Conservation (phyloP, 2,888 invertebrate species). For the Polydrusus pterygomalis region DNA sequence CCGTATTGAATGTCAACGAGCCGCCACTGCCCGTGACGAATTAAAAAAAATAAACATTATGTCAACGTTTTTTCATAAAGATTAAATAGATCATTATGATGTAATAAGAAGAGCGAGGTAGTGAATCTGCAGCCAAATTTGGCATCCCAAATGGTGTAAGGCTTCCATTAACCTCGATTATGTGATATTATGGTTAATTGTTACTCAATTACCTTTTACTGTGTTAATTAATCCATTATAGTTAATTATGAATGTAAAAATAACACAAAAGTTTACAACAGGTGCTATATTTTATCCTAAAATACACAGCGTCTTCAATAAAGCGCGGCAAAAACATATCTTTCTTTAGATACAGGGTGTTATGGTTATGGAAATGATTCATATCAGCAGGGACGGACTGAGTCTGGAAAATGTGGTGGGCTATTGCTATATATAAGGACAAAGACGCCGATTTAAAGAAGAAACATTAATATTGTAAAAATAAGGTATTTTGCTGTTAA, state of each 20-base stretch:
- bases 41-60: not conserved
- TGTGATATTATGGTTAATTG: not conserved
- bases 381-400: too few relatives aligned
- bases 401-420: too few relatives aligned
- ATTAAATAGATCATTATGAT: not conserved
- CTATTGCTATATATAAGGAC: too few relatives aligned
- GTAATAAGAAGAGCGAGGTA: not conserved
- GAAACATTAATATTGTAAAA: too few relatives aligned
- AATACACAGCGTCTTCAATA: not conserved
- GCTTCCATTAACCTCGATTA: conserved; percentile 5
- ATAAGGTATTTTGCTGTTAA: too few relatives aligned
- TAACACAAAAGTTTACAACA: not conserved
- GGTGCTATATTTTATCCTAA: not conserved
- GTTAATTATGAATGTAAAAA: not conserved
- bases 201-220: not conserved
- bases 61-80: not conserved
- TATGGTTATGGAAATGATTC: too few relatives aligned
- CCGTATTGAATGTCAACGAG: too few relatives aligned
- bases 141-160: not conserved
- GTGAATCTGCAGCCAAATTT: conserved; percentile 1
- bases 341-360: too few relatives aligned
- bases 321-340: too few relatives aligned
- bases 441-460: too few relatives aligned
- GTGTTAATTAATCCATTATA: conserved; percentile 8
- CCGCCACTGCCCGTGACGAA: too few relatives aligned